Conservation (phyloP, 2,113 vertebrate species). For the Butorides virescens region DNA sequence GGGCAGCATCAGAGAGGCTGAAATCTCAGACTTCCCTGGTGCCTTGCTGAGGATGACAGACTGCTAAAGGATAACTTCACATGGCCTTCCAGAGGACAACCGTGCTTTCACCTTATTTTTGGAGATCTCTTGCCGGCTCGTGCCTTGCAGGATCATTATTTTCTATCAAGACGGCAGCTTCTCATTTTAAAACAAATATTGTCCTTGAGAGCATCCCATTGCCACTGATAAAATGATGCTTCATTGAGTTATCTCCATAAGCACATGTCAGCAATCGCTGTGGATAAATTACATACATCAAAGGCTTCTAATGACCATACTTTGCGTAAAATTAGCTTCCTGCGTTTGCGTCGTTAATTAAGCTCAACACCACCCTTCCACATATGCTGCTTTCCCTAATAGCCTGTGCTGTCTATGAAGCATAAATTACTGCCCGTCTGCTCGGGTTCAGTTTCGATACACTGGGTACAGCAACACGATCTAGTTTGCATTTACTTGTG, state of each 20-base stretch:
- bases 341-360: not conserved
- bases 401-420: not conserved
- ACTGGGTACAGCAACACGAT: not conserved
- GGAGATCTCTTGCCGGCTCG: not conserved
- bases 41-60: slow-evolving; percentile 64
- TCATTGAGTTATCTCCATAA: slow-evolving; percentile 39
- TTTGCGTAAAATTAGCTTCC: not conserved
- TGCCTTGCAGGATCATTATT: slow-evolving; percentile 71
- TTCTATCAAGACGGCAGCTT: slow-evolving; percentile 66
- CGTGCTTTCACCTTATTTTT: slow-evolving; percentile 44
- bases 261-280: not conserved
- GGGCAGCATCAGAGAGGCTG: slow-evolving; percentile 57
- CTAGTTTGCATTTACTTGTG: not conserved
- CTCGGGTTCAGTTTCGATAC: not conserved
- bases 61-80: slow-evolving; percentile 25
- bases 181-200: slow-evolving; percentile 59
- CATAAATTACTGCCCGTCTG: not conserved
- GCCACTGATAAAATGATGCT: slow-evolving; percentile 33
- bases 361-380: not conserved
- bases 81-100: slow-evolving; percentile 51
- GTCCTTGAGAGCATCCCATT: slow-evolving; percentile 26
- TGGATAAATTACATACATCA: not conserved
- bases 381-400: not conserved
- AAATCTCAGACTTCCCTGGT: slow-evolving; percentile 48
- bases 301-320: not conserved